Evolutionary conservation across 1,140 invertebrate genomes (phyloP).

Genomic region (Rhizoglyphus robini): DNA sequence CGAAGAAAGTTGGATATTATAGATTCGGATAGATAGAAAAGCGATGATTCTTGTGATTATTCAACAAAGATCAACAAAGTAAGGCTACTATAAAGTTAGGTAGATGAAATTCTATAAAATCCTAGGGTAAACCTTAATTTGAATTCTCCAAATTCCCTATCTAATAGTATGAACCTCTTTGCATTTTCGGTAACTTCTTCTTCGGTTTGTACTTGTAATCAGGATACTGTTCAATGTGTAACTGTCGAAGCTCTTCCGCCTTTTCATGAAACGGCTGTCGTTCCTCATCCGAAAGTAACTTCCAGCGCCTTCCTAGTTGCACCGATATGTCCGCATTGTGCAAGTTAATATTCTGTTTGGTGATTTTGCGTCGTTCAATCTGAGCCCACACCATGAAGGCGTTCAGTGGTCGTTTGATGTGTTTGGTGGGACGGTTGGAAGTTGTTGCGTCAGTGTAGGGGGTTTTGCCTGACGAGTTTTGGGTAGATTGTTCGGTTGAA

Average conservation of each 20-base stretch:
- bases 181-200: constrained; percentile 62
- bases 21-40: no score
- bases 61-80: no score
- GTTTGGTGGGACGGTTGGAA: constrained; percentile 72
- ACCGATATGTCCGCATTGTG: constrained; percentile 95
- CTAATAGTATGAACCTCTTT: no score
- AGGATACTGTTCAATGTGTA: constrained; percentile 90
- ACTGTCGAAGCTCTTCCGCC: constrained; percentile 69
- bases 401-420: constrained; percentile 89
- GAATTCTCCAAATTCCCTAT: no score
- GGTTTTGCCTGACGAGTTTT: no score
- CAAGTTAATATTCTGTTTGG: constrained; percentile 79
- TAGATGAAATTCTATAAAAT: no score
- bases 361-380: constrained; percentile 83
- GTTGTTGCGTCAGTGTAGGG: constrained; percentile 92
- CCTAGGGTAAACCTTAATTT: no score
- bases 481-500: no score
- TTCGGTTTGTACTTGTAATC: constrained; percentile 93
- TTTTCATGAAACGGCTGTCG: constrained; percentile 83
- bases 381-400: constrained; percentile 98
- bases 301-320: constrained; percentile 77
- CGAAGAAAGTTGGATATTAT: no score
- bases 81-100: no score
- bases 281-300: constrained; percentile 65
- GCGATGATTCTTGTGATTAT: no score